Evolutionary conservation across 92 coral and sea anemone genomes (phyloP), one percentile per base, ranked within the genome.

Genomic region (Zoanthus solanderi): DNA sequence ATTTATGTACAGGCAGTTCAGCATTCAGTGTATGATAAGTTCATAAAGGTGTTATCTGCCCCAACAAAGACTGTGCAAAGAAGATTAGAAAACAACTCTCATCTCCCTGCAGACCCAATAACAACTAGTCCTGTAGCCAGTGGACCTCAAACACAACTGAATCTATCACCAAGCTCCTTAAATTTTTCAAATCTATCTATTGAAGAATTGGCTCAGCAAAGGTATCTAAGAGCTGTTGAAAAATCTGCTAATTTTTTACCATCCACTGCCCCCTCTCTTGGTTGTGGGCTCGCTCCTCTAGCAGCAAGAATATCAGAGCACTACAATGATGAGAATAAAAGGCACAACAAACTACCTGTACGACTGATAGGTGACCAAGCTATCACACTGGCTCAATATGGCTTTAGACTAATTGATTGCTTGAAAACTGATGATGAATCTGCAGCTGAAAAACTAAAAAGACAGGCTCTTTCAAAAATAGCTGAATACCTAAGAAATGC

Each of bases 1-100:
- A 63, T 89, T 0, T 92, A 91, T 53, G 63, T 87, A 61, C 92
- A 94, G 74, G 92, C 94, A 17, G 68, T 93, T 54, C 78, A 76
- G 18, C 83, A 92, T 61, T 75, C 65, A 28, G 63, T 72, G 31
- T 63, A 88, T 18, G 92, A 93, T 9, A 46, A 34, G 0, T 84
- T 87, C 74, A 37, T 92, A 63, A 56, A 76, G 7, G 50, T 46
- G 9, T 61, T 89, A 42, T 52, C 85, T 7, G 18, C 32, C 50
- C 91, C 86, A 28, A 28, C 52, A 13, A 54, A n/a, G 42, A 54
- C 30, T 69, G 74, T 69, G 15, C 74, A 69, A 69, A 42, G 74
- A 0, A 29, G 47, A 45, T 69, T 12, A 29, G 14, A 69, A 63
- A 18, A 60, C 67, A 60, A 63, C 11, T 63, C 69, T n/a, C 69